Base-by-base conservation (phyloP, 2,888 invertebrate species). In the Cenopis cana region DNA sequence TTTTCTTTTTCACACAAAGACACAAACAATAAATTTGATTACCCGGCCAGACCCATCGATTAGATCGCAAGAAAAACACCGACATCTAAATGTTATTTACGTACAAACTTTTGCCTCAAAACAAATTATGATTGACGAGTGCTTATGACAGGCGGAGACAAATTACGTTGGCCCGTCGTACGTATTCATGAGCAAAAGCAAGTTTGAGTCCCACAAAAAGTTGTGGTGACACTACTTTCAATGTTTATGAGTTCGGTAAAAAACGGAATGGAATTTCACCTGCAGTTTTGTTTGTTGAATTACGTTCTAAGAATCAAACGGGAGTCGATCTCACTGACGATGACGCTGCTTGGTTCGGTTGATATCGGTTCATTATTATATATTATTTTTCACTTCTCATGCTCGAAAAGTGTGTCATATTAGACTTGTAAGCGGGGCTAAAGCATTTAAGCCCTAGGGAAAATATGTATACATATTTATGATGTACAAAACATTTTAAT, bases 51-150 rank as follows among this genome's bases (percentile, higher is more conserved):
- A 20, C 33, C 41, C 55, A 55, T 61, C 46, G 33, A 60, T 68
- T 41, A 68, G 20, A 11, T 18, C 50, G 18, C 18, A 10, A 54
- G 33, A 68, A 33, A 49, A 64, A 69, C 29, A 69, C 33, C 46
- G 49, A 56, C 18, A 41, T 46, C 50, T 8, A 49, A 50, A 69
- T 62, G 49, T 56, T 49, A 49, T 57, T 57, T n/a, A 60, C n/a
- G n/a, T n/a, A n/a, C 54, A 60, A 56, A 55, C 55, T 62, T 69
- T 69, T 69, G 69, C 38, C 29, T 49, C 14, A 49, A n/a, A 46
- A 66, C 46, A 66, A 66, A 67, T 57, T 49, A 57, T 67, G 66
- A 50, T 67, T 36, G 66, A 67, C 18, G 66, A 57, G 20, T 50
- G 49, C 18, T 17, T 24, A 24, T 20, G 50, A 57, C 62, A 50